These are phyloP conservation scores for Azemiops feae DNA, from an alignment of 2,113 vertebrate species.

Conservation along the genomic window DNA sequence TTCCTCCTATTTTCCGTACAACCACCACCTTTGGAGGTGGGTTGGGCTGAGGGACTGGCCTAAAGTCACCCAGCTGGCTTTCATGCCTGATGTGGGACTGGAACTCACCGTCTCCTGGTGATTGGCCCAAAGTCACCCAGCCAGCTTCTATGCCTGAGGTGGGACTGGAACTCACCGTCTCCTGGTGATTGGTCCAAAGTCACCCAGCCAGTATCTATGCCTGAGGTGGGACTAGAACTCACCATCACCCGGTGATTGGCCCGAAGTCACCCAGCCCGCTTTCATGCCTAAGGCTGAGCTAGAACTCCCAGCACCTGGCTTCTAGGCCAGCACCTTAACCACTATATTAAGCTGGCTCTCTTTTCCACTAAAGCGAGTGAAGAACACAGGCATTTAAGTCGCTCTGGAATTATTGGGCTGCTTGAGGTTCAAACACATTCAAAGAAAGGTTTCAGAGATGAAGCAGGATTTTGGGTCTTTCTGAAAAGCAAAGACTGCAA, in stretches of 20 bases:
- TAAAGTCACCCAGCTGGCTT: neutral
- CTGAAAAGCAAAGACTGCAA: neutral
- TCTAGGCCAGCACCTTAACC: neutral
- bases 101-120: too few relatives aligned
- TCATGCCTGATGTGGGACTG: neutral
- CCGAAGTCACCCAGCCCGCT: neutral
- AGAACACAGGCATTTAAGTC: too few relatives aligned
- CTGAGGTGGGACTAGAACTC: neutral
- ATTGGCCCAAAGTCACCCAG: too few relatives aligned
- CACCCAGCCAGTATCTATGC: too few relatives aligned
- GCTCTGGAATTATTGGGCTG: neutral
- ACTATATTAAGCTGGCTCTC: neutral
- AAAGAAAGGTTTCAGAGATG: neutral
- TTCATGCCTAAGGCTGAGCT: neutral
- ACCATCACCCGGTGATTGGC: too few relatives aligned
- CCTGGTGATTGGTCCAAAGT: neutral
- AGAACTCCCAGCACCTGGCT: neutral
- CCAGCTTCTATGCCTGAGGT: too few relatives aligned
- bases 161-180: neutral
- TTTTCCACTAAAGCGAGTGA: neutral
- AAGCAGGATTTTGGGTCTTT: neutral
- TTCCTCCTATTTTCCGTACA: neutral
- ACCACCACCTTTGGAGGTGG: neutral
- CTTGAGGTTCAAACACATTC: neutral
- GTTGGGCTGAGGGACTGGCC: neutral